Percentiles rank a stretch among this genome's conserved stretches.
Conservation (phyloP, 2,888 invertebrate genomes). For the Carterocephalus palaemon region DNA sequence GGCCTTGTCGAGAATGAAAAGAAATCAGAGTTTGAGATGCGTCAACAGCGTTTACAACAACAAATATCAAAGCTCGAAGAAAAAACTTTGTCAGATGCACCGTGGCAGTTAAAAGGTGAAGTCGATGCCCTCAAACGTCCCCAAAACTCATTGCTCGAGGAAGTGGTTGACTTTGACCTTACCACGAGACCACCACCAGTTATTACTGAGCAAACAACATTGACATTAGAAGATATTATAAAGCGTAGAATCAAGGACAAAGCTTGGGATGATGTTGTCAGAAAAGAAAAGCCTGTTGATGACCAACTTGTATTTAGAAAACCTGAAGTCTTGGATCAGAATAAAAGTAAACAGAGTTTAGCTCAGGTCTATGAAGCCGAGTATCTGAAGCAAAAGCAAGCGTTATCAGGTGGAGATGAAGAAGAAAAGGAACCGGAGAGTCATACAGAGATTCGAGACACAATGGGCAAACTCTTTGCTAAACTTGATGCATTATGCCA, state of each 20-base stretch:
- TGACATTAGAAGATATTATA: conserved; percentile 94
- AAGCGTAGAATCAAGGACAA: conserved; percentile 93
- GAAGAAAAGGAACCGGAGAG: conserved; percentile 84
- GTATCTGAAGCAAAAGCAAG: conserved; percentile 84
- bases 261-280: conserved; percentile 95
- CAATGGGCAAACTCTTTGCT: conserved; percentile 86
- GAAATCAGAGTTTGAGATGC: conserved; percentile 85
- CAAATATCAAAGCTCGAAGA: conserved; percentile 85
- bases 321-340: conserved; percentile 91
- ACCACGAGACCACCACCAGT: conserved; percentile 91
- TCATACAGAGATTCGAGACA: conserved; percentile 86
- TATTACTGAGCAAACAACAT: conserved; percentile 93
- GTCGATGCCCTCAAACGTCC: conserved; percentile 87
- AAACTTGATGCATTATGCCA: conserved; percentile 96
- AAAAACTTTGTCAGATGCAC: conserved; percentile 87
- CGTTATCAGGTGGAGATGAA: conserved; percentile 75
- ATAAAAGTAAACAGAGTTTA: conserved; percentile 95
- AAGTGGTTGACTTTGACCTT: conserved; percentile 93
- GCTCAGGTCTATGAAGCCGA: conserved; percentile 96
- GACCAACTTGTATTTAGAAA: conserved; percentile 92
- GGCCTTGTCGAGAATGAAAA: conserved; percentile 43
- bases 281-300: conserved; percentile 90
- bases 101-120: conserved; percentile 97
- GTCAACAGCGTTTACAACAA: conserved; percentile 84
- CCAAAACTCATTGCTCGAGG: conserved; percentile 94